Evolutionary conservation across 1,140 invertebrate genomes (phyloP).

Genomic region (Pseudoatta argentina): DNA sequence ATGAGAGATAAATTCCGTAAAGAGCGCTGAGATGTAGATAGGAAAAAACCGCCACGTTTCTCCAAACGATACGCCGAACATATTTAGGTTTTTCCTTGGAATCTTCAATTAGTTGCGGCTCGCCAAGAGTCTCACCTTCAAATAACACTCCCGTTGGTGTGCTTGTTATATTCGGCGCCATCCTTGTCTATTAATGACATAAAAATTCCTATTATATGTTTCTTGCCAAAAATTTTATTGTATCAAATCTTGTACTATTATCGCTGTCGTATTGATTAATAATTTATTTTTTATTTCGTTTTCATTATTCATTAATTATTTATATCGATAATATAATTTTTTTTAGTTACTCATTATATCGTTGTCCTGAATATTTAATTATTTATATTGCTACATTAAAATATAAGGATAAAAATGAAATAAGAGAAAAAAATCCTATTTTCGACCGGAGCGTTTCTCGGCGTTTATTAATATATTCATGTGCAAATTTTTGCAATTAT

Average conservation of each 20-base stretch:
- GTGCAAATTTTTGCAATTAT: too few species aligned
- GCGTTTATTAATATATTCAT: too few species aligned
- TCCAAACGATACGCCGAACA: slow-evolving; percentile 93
- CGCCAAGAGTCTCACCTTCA: slow-evolving; percentile 88
- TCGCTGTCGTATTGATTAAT: not conserved
- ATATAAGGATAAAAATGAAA: not conserved
- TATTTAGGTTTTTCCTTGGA: slow-evolving; percentile 85
- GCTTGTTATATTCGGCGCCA: slow-evolving; percentile 89
- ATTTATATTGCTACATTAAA: not conserved
- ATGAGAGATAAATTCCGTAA: slow-evolving; percentile 93
- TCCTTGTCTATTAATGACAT: slow-evolving; percentile 77
- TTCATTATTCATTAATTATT: not conserved
- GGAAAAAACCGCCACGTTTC: slow-evolving; percentile 95
- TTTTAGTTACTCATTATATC: not conserved
- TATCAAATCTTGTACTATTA: not conserved
- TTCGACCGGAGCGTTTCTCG: too few species aligned
- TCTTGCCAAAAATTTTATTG: not conserved
- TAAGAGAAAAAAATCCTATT: too few species aligned
- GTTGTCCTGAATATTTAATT: not conserved
- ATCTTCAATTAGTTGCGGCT: slow-evolving; percentile 80
- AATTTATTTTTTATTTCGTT: slow-evolving; percentile 2
- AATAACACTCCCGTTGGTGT: slow-evolving; percentile 89
- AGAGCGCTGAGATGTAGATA: slow-evolving; percentile 95
- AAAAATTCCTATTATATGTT: not conserved
- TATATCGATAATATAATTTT: not conserved